These are phyloP conservation scores for Conus canariensis DNA, from an alignment of 2,888 invertebrate genomes.

Conservation along the genomic window DNA sequence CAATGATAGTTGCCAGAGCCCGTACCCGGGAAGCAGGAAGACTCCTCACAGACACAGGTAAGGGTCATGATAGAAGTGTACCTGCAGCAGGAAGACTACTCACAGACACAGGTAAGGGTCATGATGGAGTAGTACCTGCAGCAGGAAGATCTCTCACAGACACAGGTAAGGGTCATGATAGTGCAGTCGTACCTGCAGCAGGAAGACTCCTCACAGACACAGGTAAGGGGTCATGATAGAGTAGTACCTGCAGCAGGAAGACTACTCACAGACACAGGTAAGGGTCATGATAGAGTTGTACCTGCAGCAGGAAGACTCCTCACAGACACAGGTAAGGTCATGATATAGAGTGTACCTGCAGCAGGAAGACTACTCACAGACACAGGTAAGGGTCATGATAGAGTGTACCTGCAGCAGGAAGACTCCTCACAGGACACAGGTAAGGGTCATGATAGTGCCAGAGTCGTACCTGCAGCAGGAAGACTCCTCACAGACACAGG, in stretches of 20 bases:
- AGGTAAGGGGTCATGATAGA: background rate
- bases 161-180: no score
- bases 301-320: slow-evolving; percentile 48
- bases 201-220: background rate
- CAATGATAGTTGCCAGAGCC: no score
- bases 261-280: no score
- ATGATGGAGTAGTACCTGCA: no score
- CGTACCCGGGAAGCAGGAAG: no score
- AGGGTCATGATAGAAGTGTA: slow-evolving; percentile 47
- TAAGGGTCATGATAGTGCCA: slow-evolving; percentile 51
- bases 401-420: slow-evolving; percentile 59
- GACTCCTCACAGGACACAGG: background rate
- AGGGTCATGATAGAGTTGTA: slow-evolving; percentile 53
- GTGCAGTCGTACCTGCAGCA: slow-evolving; percentile 64
- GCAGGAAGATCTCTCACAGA: no score
- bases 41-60: no score
- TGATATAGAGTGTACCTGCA: slow-evolving; percentile 28
- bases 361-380: no score
- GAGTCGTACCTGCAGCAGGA: background rate
- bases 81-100: slow-evolving; percentile 48
- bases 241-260: no score
- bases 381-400: no score
- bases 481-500: no score
- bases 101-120: background rate
- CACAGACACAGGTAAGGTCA: background rate